Conservation (phyloP, 2,797 vertebrate species). For the Jordanella pulchra region DNA sequence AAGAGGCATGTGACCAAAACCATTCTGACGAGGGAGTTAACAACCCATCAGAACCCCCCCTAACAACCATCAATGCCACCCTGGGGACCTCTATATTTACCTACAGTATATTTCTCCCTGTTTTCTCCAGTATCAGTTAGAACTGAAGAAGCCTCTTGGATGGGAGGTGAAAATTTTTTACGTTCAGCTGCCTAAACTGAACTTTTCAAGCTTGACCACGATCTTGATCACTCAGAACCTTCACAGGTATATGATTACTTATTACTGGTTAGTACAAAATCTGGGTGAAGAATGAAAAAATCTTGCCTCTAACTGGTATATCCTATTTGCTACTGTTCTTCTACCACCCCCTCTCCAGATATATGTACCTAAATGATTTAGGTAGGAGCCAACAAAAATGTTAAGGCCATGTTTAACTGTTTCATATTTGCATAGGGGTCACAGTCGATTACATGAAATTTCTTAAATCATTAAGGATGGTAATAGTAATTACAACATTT, state of each 20-base stretch:
- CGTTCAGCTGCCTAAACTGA: no score
- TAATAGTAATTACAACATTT: background rate
- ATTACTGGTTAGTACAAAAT: background rate
- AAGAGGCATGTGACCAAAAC: no score
- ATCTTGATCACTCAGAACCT: no score
- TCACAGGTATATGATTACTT: background rate
- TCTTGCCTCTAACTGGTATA: background rate
- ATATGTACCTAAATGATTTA: constrained; percentile 5
- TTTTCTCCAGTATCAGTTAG: no score
- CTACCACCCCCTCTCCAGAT: background rate
- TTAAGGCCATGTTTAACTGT: background rate
- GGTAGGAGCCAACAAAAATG: background rate
- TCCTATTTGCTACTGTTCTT: constrained; percentile 5
- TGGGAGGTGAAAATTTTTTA: no score
- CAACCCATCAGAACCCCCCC: no score
- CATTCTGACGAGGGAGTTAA: no score
- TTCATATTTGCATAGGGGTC: constrained; percentile 6
- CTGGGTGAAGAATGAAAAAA: background rate
- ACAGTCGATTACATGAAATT: background rate
- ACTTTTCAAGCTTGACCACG: no score
- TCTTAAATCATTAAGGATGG: background rate
- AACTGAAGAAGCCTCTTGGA: no score
- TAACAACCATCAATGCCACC: no score
- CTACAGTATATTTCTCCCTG: no score
- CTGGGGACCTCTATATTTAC: no score